Conservation (phyloP, 2,888 invertebrate species). For the Ferrisia virgata region DNA sequence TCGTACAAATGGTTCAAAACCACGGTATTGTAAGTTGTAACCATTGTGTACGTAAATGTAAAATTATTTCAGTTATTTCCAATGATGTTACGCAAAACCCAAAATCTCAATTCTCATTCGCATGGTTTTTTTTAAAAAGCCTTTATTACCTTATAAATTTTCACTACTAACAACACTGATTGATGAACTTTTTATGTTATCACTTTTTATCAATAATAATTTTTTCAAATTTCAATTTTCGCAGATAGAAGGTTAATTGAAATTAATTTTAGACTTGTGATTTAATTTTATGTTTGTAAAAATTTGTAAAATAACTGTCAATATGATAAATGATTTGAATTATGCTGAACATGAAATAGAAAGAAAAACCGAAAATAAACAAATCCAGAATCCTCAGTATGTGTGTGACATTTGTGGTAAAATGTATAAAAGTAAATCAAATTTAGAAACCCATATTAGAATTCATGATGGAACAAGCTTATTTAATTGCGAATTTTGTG, state of each 20-base stretch:
- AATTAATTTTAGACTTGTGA: not conserved
- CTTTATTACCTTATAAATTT: not conserved
- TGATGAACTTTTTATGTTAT: not conserved
- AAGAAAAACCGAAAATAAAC: not conserved
- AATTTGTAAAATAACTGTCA: not conserved
- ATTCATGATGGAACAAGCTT: not conserved
- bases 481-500: not conserved
- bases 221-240: not conserved
- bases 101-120: not conserved
- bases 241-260: too few species aligned
- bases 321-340: not conserved
- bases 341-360: not conserved
- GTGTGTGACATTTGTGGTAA: constrained; percentile 1
- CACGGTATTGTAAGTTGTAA: not conserved
- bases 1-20: too few species aligned
- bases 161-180: not conserved
- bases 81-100: constrained; percentile 21
- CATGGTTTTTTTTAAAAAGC: not conserved
- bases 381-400: not conserved
- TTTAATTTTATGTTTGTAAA: not conserved
- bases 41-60: constrained; percentile 24
- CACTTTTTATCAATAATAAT: not conserved
- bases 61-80: constrained; percentile 30
- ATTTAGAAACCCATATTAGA: not conserved
- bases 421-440: not conserved